A percentile compares a stretch with the other conserved stretches of the same genome.
Conservation (phyloP, 2,888 invertebrate genomes). For the Cheilosia scutellata region DNA sequence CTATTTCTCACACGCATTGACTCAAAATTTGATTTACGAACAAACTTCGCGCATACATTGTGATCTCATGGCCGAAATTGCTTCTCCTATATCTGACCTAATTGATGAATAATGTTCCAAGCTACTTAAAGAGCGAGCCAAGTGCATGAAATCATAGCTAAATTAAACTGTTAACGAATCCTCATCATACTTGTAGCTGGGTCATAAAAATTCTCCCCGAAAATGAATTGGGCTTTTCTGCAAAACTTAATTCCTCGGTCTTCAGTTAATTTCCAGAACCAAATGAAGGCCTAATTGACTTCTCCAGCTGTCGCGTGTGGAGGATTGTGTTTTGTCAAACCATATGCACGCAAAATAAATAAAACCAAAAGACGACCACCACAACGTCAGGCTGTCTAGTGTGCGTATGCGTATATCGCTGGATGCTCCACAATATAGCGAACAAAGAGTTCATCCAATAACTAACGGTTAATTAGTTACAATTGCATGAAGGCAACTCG, state of each 20-base stretch:
- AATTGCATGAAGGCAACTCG: slow-evolving; percentile 31
- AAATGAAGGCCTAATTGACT: slow-evolving; percentile 51
- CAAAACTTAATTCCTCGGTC: slow-evolving; percentile 34
- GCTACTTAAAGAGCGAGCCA: neutral
- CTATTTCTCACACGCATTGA: neutral
- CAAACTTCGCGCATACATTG: neutral
- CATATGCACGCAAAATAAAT: neutral
- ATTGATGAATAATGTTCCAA: slow-evolving; percentile 38
- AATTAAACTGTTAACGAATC: slow-evolving; percentile 38
- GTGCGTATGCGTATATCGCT: neutral
- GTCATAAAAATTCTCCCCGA: slow-evolving; percentile 43
- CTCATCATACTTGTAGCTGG: slow-evolving; percentile 21
- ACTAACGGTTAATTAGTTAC: slow-evolving; percentile 63
- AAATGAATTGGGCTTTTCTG: slow-evolving; percentile 25
- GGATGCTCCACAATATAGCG: slow-evolving; percentile 25
- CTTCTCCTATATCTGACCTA: slow-evolving; percentile 24
- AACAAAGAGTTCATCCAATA: slow-evolving; percentile 44
- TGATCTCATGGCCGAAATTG: slow-evolving; percentile 61
- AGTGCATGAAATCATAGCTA: slow-evolving; percentile 56
- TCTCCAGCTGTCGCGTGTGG: slow-evolving; percentile 1
- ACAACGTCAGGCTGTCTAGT: slow-evolving; percentile 49
- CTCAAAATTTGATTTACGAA: neutral
- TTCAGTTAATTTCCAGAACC: slow-evolving; percentile 48
- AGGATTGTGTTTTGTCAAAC: slow-evolving; percentile 7
- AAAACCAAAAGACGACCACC: too few species aligned